These are phyloP conservation scores for Catagonus wagneri DNA, from an alignment of 2,113 vertebrate genomes.

Conservation along the genomic window DNA sequence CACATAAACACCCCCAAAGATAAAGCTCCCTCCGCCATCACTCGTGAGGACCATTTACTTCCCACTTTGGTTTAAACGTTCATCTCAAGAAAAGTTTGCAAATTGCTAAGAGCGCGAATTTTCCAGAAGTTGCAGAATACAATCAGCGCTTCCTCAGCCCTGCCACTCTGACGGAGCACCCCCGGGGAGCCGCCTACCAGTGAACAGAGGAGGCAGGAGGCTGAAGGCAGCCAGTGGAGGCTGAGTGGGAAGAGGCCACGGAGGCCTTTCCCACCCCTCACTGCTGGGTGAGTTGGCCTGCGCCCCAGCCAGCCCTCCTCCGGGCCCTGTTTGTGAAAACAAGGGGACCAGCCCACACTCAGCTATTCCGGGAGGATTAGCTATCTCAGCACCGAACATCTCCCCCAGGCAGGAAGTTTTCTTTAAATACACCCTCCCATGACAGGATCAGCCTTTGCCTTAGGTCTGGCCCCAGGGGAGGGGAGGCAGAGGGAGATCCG, in stretches of 20 bases:
- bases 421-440: slow-evolving; percentile 73
- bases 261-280: background rate
- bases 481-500: background rate
- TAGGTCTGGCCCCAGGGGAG: background rate
- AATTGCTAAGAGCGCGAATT: slow-evolving; percentile 59
- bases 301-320: background rate
- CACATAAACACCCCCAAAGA: slow-evolving; percentile 75
- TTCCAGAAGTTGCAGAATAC: slow-evolving; percentile 60
- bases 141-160: slow-evolving; percentile 13
- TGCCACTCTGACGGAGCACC: background rate
- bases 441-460: slow-evolving; percentile 16
- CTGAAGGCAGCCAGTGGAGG: background rate
- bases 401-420: slow-evolving; percentile 62
- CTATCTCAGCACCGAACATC: slow-evolving; percentile 37
- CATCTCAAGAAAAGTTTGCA: slow-evolving; percentile 64
- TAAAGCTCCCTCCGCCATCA: background rate
- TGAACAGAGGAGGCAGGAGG: background rate
- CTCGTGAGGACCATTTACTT: slow-evolving; percentile 51
- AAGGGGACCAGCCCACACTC: slow-evolving; percentile 33
- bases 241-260: background rate
- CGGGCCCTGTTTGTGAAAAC: background rate
- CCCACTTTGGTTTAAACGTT: slow-evolving; percentile 68
- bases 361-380: slow-evolving; percentile 48
- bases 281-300: background rate
- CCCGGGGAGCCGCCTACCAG: background rate